Conservation (phyloP, 2,888 invertebrate species). For the Drosophila testacea region DNA sequence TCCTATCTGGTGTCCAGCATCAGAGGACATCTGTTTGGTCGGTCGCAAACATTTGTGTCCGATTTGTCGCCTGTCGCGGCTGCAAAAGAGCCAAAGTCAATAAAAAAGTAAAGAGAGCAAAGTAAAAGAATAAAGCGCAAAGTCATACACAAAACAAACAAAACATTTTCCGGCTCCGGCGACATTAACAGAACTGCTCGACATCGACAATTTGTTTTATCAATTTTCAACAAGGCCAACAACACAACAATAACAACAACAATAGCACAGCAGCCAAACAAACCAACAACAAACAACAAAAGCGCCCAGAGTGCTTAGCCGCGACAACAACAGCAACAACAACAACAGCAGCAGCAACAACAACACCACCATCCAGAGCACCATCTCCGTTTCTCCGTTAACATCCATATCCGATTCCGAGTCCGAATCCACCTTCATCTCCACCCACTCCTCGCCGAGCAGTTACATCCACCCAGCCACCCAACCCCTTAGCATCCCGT, state of each 20-base stretch:
- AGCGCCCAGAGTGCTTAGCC: constrained; percentile 77
- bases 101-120: constrained; percentile 48
- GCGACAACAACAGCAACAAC: constrained; percentile 73
- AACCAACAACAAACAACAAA: constrained; percentile 72
- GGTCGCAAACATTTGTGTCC: constrained; percentile 12
- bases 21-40: constrained; percentile 38
- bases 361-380: constrained; percentile 13
- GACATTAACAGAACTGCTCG: constrained; percentile 83
- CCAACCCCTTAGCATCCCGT: constrained; percentile 39
- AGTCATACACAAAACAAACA: constrained; percentile 79
- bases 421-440: constrained; percentile 61
- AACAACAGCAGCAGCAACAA: constrained; percentile 40
- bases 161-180: constrained; percentile 83
- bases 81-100: constrained; percentile 60
- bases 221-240: constrained; percentile 80
- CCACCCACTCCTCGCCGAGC: constrained; percentile 35
- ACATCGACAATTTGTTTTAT: constrained; percentile 83
- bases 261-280: constrained; percentile 57
- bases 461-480: constrained; percentile 12
- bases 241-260: constrained; percentile 52
- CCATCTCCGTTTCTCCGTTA: constrained; percentile 22
- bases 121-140: constrained; percentile 59
- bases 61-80: constrained; percentile 48
- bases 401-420: constrained; percentile 57
- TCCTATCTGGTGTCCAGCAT: constrained; percentile 46